Evolutionary conservation across 2,888 invertebrate species (phyloP).

Genomic region (Prosapia bicincta): DNA sequence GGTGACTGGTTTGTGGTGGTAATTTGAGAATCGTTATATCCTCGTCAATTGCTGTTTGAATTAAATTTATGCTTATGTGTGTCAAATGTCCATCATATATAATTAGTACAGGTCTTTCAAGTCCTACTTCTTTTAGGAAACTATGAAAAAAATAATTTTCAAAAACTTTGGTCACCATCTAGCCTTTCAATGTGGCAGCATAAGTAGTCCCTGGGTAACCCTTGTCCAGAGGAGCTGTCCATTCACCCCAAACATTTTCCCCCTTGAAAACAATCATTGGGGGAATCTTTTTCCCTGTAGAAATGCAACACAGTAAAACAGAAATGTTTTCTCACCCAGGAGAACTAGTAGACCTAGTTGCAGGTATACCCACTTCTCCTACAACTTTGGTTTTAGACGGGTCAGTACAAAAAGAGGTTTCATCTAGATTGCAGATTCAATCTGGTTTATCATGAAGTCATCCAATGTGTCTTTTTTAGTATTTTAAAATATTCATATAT

Average conservation of each 20-base stretch:
- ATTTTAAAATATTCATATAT: conserved; percentile 41
- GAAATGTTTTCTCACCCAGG: conserved; percentile 17
- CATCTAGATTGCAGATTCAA: conserved; percentile 39
- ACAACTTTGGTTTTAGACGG: conserved; percentile 34
- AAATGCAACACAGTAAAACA: conserved; percentile 5
- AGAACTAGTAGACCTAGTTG: conserved; percentile 9
- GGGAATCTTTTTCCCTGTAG: conserved; percentile 40
- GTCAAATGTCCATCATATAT: background rate
- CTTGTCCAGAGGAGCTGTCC: conserved; percentile 30
- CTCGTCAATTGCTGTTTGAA: background rate
- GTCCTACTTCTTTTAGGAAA: background rate
- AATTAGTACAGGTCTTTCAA: background rate
- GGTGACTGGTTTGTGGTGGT: background rate
- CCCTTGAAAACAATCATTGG: conserved; percentile 43
- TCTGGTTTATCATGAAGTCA: conserved; percentile 37
- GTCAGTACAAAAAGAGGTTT: conserved; percentile 38
- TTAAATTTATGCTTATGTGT: background rate
- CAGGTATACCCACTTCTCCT: conserved; percentile 20
- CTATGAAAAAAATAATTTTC: background rate
- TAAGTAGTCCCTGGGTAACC: background rate
- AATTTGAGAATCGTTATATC: background rate
- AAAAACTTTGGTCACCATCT: background rate
- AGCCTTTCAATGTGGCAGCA: background rate
- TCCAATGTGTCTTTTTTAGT: conserved; percentile 31
- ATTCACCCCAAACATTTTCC: conserved; percentile 44